Evolutionary conservation across 2,113 vertebrate species (phyloP).

Genomic region (Chionodraco myersi): DNA sequence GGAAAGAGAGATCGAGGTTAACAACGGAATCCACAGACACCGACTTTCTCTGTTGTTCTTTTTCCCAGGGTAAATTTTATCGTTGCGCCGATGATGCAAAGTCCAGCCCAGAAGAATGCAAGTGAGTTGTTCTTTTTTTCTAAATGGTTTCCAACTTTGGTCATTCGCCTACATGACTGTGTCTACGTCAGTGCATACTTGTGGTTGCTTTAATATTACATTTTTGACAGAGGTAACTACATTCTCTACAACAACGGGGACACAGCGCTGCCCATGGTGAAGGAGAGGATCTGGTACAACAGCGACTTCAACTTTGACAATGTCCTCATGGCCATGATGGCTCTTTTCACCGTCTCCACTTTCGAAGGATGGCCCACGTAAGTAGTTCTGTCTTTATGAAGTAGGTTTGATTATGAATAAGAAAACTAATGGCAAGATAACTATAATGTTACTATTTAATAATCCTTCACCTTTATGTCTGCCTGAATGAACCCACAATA

Average conservation of each 20-base stretch:
- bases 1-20: background rate
- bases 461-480: background rate
- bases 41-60: slow-evolving; percentile 2
- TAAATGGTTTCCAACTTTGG: background rate
- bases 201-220: background rate
- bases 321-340: slow-evolving; percentile 98
- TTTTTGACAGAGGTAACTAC: slow-evolving; percentile 87
- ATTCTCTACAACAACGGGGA: slow-evolving; percentile 97
- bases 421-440: background rate
- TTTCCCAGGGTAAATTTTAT: slow-evolving; percentile 93
- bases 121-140: slow-evolving; percentile 79
- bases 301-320: slow-evolving; percentile 99
- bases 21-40: background rate
- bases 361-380: slow-evolving; percentile 99
- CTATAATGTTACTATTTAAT: background rate
- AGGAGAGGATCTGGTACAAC: slow-evolving; percentile 93
- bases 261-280: slow-evolving; percentile 89
- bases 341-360: slow-evolving; percentile 97
- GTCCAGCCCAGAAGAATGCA: slow-evolving; percentile 93
- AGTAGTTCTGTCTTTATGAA: slow-evolving; percentile 64
- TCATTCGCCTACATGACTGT: background rate
- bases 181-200: background rate
- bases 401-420: background rate
- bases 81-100: slow-evolving; percentile 97
- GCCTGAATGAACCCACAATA: background rate